Evolutionary conservation across 2,113 vertebrate genomes (phyloP).

Genomic region (Oreochromis aureus): DNA sequence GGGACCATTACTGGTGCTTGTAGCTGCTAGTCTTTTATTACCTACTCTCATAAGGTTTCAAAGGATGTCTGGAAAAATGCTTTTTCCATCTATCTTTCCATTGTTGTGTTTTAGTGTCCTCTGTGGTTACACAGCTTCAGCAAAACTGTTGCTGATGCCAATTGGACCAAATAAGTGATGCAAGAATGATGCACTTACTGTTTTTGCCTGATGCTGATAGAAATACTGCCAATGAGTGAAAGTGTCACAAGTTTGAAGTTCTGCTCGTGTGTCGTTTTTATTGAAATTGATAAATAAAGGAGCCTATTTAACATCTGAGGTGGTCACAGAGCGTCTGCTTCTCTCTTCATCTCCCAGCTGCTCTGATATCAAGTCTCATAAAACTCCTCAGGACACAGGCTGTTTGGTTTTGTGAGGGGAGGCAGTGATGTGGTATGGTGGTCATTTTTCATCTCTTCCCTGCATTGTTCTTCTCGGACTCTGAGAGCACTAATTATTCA

Average conservation of each 20-base stretch:
- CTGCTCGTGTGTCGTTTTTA: neutral
- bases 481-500: conserved; percentile 59
- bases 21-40: neutral
- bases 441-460: conserved; percentile 42
- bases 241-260: neutral
- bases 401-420: neutral
- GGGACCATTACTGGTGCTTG: neutral
- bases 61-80: neutral
- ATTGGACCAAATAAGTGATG: neutral
- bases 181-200: neutral
- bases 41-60: neutral
- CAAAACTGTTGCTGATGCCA: neutral
- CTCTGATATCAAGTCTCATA: neutral
- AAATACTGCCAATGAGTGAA: neutral
- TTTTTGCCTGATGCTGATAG: neutral
- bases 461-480: conserved; percentile 40
- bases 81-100: neutral
- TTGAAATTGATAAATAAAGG: conserved; percentile 9
- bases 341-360: conserved; percentile 6
- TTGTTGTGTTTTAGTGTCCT: neutral
- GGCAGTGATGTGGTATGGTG: neutral
- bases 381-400: neutral
- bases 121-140: neutral
- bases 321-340: neutral
- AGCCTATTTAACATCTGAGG: conserved; percentile 5